phyloP scores from a whole-genome alignment of 1,140 invertebrate species.

The Drosophila busckii region DNA sequence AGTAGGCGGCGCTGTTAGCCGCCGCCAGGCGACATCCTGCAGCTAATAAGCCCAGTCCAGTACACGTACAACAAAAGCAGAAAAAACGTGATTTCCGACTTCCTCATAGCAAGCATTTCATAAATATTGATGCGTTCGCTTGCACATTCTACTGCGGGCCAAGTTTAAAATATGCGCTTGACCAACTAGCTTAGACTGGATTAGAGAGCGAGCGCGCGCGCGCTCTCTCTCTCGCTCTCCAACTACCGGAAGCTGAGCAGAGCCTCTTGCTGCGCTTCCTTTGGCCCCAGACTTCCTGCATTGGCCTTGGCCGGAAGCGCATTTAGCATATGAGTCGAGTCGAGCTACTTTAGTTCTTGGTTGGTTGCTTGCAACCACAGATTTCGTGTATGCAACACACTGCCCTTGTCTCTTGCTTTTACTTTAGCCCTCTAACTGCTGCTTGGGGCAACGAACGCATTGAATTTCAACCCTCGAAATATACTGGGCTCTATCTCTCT shows the following conservation, averaged over 20 bases:
- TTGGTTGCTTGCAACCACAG: conserved; percentile 15
- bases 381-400: conserved; percentile 11
- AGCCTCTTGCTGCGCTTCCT: conserved; percentile 36
- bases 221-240: conserved; percentile 8
- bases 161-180: conserved; percentile 11
- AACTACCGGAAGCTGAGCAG: conserved; percentile 52
- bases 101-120: conserved; percentile 65
- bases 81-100: conserved; percentile 71
- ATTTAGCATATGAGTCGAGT: conserved; percentile 34
- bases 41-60: conserved; percentile 58
- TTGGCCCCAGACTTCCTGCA: conserved; percentile 43
- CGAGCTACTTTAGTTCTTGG: not conserved
- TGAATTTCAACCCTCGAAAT: conserved; percentile 61
- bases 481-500: conserved; percentile 40
- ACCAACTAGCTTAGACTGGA: conserved; percentile 13
- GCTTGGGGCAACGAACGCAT: conserved; percentile 40
- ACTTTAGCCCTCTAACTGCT: not conserved
- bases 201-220: too few relatives aligned
- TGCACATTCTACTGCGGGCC: conserved; percentile 12
- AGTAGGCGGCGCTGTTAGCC: conserved; percentile 55
- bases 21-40: conserved; percentile 57
- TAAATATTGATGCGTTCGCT: conserved; percentile 59
- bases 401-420: not conserved
- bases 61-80: conserved; percentile 38
- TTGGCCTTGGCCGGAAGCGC: conserved; percentile 47